Conservation (phyloP, 2,888 invertebrate species). For the Melolontha melolontha region DNA sequence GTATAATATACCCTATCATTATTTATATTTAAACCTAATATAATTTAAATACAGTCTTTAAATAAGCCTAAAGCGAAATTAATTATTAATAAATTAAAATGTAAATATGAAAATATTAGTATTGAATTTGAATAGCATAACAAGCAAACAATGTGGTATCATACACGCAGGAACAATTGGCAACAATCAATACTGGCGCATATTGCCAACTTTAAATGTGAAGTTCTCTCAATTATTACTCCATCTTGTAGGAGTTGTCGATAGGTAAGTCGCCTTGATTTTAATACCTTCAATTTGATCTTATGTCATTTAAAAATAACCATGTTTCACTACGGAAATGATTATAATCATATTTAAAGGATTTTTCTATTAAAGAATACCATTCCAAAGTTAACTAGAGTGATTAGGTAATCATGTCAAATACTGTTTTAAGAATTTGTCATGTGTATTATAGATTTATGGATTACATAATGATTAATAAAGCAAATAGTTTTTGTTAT, state of each 20-base stretch:
- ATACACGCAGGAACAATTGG: too few species aligned
- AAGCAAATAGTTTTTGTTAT: conserved; percentile 2
- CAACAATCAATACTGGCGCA: too few species aligned
- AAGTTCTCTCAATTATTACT: conserved; percentile 2
- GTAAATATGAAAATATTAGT: too few species aligned
- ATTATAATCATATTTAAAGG: not conserved
- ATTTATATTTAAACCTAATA: too few species aligned
- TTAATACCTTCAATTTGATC: not conserved
- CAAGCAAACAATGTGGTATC: too few species aligned
- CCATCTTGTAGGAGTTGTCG: conserved; percentile 38
- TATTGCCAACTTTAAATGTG: too few species aligned
- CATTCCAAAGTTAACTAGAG: not conserved
- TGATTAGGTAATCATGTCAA: conserved; percentile 35
- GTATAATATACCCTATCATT: too few species aligned
- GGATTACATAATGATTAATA: conserved; percentile 28
- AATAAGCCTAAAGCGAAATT: too few species aligned
- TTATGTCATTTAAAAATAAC: not conserved
- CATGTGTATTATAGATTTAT: not conserved
- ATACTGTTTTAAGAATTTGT: not conserved
- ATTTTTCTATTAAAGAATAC: too few species aligned
- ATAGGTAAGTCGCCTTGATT: conserved; percentile 10
- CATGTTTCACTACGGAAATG: not conserved
- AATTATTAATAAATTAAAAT: too few species aligned
- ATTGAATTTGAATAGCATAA: too few species aligned
- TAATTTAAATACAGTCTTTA: too few species aligned